Base-by-base conservation (phyloP, 2,797 vertebrate genomes). In the Chelon auratus region DNA sequence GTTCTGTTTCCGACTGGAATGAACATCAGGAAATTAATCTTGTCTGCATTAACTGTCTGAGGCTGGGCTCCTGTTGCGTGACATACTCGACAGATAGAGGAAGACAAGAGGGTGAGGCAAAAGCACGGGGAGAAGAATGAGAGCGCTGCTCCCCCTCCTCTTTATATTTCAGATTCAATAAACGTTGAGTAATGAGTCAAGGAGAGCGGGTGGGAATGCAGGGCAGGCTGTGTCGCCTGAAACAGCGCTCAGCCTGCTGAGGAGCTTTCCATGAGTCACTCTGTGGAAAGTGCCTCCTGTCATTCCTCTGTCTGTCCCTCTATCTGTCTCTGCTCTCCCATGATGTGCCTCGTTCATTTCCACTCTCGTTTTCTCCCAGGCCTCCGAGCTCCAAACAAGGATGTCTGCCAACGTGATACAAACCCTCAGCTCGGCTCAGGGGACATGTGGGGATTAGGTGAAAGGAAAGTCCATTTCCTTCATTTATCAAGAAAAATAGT, bases 21-120 rank as follows among this genome's bases (percentile, higher is more conserved):
- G 88, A 89, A 84, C 80, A 81, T 87, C 91, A 93, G 91, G 92
- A 93, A 94, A 93, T 93, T 48, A 93, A 92, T 90, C 75, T 87
- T 83, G 91, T 91, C 90, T 91, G 91, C 86, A 72, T 89, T 87
- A 90, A 86, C 69, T 67, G 86, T 92, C 87, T 91, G 87, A 88
- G 73, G 85, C 85, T 75, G 79, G 52, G 74, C 89, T 85, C 82
- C 84, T 20, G 57, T 77, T 81, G 81, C 77, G 73, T 90, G 90
- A 91, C 85, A 86, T 65, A 54, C 75, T 69, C 22, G 22, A 79
- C 62, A 85, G 86, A 86, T 77, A 78, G 75, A 69, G 57, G 55
- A 74, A 65, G 75, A 78, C 67, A 6, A 57, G 68, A 67, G 43
- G n/a, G 72, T 8, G 40, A 42, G 58, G 77, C 22, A 45, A 54